A percentile compares a stretch with the other conserved stretches of the same genome.
Conservation (phyloP, 1,140 invertebrate genomes). For the Micrasema minimum region DNA sequence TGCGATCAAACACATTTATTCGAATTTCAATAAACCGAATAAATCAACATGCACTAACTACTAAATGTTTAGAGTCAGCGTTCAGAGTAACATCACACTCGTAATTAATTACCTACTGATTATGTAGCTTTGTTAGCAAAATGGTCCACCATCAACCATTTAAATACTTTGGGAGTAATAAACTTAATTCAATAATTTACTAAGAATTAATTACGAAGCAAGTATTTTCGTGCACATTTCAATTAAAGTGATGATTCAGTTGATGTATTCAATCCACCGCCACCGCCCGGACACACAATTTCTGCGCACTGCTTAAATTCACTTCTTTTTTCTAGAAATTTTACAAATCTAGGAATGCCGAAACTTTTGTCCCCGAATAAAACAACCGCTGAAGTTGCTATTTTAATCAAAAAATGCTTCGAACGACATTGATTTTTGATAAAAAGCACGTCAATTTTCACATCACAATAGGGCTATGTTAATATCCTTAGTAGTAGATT, state of each 20-base stretch:
- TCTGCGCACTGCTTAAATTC: constrained; percentile 43
- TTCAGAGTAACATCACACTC: too few species aligned
- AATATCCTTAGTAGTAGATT: too few species aligned
- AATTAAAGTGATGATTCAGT: neutral
- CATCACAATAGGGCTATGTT: constrained; percentile 41
- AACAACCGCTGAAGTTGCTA: constrained; percentile 26
- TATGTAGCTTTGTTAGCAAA: too few species aligned
- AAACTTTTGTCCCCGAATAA: constrained; percentile 22
- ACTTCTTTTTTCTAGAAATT: constrained; percentile 37
- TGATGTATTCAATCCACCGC: neutral
- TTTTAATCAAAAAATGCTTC: constrained; percentile 38
- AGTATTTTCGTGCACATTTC: too few species aligned
- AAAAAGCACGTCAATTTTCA: constrained; percentile 45
- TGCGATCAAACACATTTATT: neutral
- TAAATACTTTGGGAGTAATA: too few species aligned
- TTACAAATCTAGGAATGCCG: constrained; percentile 22
- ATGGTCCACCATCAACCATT: too few species aligned
- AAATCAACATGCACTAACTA: neutral
- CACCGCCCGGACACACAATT: constrained; percentile 26
- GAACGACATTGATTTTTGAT: constrained; percentile 24
- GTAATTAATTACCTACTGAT: too few species aligned
- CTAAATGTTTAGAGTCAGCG: neutral
- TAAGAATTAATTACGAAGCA: too few species aligned
- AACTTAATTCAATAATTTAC: too few species aligned
- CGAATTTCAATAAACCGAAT: neutral